Conservation (phyloP, 1,140 invertebrate species). For the Drosophila ohnishii region DNA sequence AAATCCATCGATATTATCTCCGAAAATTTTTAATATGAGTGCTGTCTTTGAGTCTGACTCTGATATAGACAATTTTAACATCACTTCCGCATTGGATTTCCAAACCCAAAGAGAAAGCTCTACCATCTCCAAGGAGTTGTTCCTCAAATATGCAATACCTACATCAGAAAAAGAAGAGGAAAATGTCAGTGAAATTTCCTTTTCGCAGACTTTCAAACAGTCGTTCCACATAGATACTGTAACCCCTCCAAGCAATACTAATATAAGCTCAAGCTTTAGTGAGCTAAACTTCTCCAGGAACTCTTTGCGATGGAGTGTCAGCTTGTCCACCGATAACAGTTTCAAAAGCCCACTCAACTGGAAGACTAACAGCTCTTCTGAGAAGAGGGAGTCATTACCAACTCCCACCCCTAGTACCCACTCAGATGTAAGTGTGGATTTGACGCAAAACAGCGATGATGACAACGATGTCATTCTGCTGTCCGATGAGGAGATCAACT, state of each 20-base stretch:
- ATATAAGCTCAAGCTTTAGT: conserved; percentile 15
- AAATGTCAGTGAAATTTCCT: neutral
- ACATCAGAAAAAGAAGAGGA: neutral
- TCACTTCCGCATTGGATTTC: neutral
- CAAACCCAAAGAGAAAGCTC: conserved; percentile 3
- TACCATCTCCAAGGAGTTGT: conserved; percentile 29
- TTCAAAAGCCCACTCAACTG: conserved; percentile 51
- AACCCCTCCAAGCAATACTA: neutral
- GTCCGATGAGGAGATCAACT: conserved; percentile 81
- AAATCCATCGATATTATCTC: neutral
- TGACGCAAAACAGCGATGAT: conserved; percentile 55
- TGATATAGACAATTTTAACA: conserved; percentile 18
- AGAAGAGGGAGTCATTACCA: conserved; percentile 1
- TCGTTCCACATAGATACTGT: conserved; percentile 1
- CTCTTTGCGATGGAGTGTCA: conserved; percentile 35
- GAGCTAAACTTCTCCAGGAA: conserved; percentile 30
- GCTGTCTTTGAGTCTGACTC: conserved; percentile 18
- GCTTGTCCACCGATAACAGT: conserved; percentile 41
- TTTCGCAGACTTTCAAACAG: neutral
- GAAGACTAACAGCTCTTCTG: conserved; percentile 18
- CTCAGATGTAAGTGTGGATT: conserved; percentile 56
- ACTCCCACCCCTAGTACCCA: neutral
- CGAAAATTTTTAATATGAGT: neutral
- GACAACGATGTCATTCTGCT: conserved; percentile 57
- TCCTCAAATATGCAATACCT: conserved; percentile 17